Base-by-base conservation (phyloP, 1,140 invertebrate genomes). In the Hermetia illucens region DNA sequence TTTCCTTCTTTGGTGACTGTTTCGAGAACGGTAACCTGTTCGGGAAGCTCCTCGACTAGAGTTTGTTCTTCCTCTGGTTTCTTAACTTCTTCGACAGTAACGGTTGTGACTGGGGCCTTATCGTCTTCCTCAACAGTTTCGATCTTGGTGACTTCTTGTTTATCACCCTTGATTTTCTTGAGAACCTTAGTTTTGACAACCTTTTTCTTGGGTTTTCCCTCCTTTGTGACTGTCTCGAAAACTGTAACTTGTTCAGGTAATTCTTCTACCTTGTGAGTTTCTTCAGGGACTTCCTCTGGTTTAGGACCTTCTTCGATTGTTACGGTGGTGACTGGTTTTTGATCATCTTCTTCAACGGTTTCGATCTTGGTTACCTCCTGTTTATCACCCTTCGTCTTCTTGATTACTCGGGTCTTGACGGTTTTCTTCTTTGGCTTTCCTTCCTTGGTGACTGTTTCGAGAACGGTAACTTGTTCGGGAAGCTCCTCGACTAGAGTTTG, bases 281-380 rank as follows among this genome's bases (percentile, higher is more conserved):
- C 43, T 35, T 50, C 41, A 25, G 40, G 45, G 17, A 34, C 37
- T 12, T 53, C 45, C 21, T 48, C 35, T 5, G 51, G 42, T 43
- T 53, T 36, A 17, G 47, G 42, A 21, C 31, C 33, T 24, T 51
- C 46, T 40, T 55, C 41, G 15, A 52, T 44, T 22, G 42, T 50
- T 0, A 58, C 49, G 12, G 49, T 56, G 2, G 46, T 53, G 18
- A 51, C 47, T 4, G 52, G 50, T 27, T 48, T 44, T 44, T 60
- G 48, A 27, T 46, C 50, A 19, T 52, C 50, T 36, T 50, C 46
- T 36, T 49, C 42, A 4, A 53, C 36, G 8, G 43, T 58, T 6
- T 58, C 44, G 32, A 61, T 58, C 42, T 61, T 53, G 3, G 55
- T 58, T 6, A 42, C 49, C 47, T 61, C 49, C 44, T 53, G 39